These are phyloP conservation scores for Scartelaos histophorus DNA, from an alignment of 2,113 vertebrate species.

Conservation along the genomic window DNA sequence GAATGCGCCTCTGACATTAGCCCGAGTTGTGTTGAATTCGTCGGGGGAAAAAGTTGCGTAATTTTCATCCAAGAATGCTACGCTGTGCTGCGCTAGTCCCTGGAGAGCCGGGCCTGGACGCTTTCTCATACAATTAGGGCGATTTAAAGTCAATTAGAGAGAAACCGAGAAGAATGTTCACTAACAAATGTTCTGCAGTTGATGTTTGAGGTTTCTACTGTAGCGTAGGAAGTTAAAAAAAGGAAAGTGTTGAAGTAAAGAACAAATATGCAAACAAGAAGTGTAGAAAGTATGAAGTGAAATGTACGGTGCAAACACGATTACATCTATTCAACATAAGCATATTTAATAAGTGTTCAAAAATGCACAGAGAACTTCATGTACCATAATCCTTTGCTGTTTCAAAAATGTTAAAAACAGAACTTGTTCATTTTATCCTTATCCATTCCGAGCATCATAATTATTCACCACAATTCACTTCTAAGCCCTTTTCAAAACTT, in stretches of 20 bases:
- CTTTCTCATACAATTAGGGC: conserved; percentile 51
- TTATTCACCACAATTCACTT: no score
- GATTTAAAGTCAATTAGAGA: conserved; percentile 52
- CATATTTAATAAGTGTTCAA: no score
- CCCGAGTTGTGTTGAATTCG: neutral
- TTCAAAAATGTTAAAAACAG: no score
- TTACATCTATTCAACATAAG: no score
- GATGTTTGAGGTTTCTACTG: neutral
- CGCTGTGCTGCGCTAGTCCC: conserved; percentile 51
- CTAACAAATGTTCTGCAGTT: conserved; percentile 4
- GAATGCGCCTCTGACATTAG: conserved; percentile 15
- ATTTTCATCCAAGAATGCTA: conserved; percentile 9
- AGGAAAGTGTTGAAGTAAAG: neutral
- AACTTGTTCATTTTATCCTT: no score
- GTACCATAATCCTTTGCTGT: no score
- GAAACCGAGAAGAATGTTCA: conserved; percentile 47
- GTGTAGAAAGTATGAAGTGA: neutral
- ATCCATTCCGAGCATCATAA: no score
- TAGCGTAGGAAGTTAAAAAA: neutral
- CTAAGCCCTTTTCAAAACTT: no score
- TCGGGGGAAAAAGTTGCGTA: conserved; percentile 16
- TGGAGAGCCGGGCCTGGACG: conserved; percentile 26
- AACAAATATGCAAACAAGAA: neutral
- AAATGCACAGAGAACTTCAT: no score
- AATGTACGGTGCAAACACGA: neutral